Evolutionary conservation across 2,113 vertebrate genomes (phyloP).

Genomic region (Cariama cristata): DNA sequence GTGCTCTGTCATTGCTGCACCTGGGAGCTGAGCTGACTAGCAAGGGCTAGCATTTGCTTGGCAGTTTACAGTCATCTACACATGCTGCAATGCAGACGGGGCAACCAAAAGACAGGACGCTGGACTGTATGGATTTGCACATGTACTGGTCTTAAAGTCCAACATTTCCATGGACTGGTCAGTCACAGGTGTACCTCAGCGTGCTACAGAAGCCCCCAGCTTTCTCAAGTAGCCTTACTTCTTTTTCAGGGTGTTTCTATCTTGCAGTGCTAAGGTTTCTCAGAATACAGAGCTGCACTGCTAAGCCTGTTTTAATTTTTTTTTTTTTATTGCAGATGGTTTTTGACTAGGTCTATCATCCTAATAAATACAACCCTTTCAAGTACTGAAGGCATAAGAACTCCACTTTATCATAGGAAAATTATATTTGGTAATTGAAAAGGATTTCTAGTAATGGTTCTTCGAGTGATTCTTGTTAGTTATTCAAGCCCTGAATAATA

Average conservation of each 20-base stretch:
- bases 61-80: neutral
- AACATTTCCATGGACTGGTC: neutral
- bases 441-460: conserved; percentile 3
- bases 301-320: neutral
- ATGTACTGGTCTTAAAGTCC: neutral
- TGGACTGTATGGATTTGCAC: neutral
- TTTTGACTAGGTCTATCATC: neutral
- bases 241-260: neutral
- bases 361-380: neutral
- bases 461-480: conserved; percentile 10
- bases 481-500: neutral
- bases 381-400: neutral
- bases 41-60: neutral
- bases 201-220: neutral
- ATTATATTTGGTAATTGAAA: neutral
- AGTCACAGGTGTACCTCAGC: neutral
- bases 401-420: neutral
- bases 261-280: neutral
- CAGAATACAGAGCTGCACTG: neutral
- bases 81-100: neutral
- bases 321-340: neutral
- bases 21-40: neutral
- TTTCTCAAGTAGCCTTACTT: neutral
- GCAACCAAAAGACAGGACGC: neutral
- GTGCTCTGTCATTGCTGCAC: neutral